These are phyloP conservation scores for Brevipalpus yothersi DNA, from an alignment of 1,140 invertebrate species.

Conservation along the genomic window DNA sequence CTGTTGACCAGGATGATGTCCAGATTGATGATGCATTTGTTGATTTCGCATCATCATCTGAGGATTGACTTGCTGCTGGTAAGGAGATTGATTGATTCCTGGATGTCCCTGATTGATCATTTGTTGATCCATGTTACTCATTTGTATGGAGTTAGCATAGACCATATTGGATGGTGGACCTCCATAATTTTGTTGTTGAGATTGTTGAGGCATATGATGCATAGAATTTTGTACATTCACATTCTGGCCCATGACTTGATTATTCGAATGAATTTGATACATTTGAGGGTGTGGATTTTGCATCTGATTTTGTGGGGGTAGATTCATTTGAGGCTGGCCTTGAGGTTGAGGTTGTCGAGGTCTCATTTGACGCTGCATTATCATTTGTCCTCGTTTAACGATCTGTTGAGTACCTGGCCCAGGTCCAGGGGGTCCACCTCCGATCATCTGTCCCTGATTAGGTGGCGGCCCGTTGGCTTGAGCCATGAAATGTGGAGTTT, in stretches of 20 bases:
- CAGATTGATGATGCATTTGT: slow-evolving; percentile 1
- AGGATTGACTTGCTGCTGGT: neutral
- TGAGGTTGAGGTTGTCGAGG: neutral
- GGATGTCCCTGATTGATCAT: slow-evolving; percentile 1
- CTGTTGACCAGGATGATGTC: neutral
- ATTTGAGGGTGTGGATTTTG: slow-evolving; percentile 2
- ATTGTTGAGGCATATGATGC: slow-evolving; percentile 6
- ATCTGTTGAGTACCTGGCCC: slow-evolving; percentile 3
- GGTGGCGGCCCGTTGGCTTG: slow-evolving; percentile 22
- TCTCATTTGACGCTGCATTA: neutral
- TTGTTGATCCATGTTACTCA: neutral
- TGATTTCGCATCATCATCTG: slow-evolving; percentile 6
- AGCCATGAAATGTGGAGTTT: slow-evolving; percentile 6
- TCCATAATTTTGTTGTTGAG: slow-evolving; percentile 5
- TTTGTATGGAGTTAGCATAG: slow-evolving; percentile 1
- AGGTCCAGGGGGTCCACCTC: slow-evolving; percentile 8
- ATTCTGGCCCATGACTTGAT: neutral
- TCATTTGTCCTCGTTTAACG: neutral
- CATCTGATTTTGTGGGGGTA: neutral
- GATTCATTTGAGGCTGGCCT: neutral
- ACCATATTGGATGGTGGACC: slow-evolving; percentile 6
- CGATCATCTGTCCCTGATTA: slow-evolving; percentile 17
- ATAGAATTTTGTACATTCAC: neutral
- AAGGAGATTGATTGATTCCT: neutral
- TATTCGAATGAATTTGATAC: slow-evolving; percentile 5